Evolutionary conservation across 2,113 vertebrate species (phyloP).

Genomic region (Otus sunia): DNA sequence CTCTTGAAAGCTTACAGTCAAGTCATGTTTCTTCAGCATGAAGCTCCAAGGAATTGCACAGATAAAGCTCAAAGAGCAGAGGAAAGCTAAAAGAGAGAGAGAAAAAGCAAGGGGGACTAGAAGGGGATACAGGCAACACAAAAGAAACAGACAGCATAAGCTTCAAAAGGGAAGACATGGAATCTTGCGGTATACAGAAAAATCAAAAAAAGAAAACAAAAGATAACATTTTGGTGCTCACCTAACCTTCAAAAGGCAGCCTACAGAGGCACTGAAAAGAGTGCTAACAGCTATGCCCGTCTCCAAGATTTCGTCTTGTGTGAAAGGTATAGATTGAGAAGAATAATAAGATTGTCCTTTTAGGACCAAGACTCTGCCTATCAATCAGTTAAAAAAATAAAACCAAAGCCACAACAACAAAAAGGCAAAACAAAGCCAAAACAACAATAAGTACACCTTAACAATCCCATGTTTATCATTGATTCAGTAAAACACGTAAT

Average conservation of each 20-base stretch:
- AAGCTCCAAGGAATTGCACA: slow-evolving; percentile 67
- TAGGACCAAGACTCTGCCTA: background rate
- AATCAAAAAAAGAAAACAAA: slow-evolving; percentile 67
- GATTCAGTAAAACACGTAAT: slow-evolving; percentile 1
- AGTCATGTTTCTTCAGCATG: slow-evolving; percentile 28
- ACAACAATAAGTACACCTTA: background rate
- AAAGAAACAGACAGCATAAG: slow-evolving; percentile 19
- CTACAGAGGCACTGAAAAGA: slow-evolving; percentile 10
- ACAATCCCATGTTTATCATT: background rate
- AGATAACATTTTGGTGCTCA: slow-evolving; percentile 55
- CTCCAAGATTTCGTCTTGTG: slow-evolving; percentile 40
- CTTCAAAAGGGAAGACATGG: slow-evolving; percentile 22
- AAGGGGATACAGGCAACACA: background rate
- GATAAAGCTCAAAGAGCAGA: slow-evolving; percentile 31
- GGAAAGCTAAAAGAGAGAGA: slow-evolving; percentile 2
- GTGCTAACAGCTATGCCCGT: background rate
- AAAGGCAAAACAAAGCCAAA: background rate
- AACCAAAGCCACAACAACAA: background rate
- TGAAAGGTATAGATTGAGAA: slow-evolving; percentile 38
- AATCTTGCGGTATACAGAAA: background rate
- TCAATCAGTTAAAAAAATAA: background rate
- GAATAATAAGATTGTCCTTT: slow-evolving; percentile 49
- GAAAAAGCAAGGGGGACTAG: slow-evolving; percentile 42
- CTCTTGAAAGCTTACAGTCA: slow-evolving; percentile 61
- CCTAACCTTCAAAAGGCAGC: slow-evolving; percentile 62